phyloP scores from a whole-genome alignment of 2,888 invertebrate species.

The Zygogramma bicolorata region DNA sequence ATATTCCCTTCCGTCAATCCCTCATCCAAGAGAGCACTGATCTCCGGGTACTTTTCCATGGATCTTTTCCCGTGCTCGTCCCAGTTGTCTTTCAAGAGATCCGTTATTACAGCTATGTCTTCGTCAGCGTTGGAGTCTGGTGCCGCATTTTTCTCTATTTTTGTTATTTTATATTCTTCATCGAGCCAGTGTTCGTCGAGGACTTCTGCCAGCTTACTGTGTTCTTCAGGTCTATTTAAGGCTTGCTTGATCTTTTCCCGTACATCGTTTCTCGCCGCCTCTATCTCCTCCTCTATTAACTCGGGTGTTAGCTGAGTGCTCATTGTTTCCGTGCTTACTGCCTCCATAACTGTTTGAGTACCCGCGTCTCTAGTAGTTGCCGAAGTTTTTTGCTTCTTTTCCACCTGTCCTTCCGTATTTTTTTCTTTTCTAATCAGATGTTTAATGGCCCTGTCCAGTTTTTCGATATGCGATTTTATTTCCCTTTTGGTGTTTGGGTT shows the following conservation, averaged over 20 bases:
- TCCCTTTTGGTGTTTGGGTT: too few relatives aligned
- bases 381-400: too few relatives aligned
- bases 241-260: background rate
- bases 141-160: background rate
- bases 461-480: too few relatives aligned
- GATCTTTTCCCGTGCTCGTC: background rate
- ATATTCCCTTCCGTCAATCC: constrained; percentile 10
- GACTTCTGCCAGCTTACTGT: background rate
- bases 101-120: background rate
- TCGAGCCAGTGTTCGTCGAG: constrained; percentile 7
- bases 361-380: too few relatives aligned
- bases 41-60: constrained; percentile 1
- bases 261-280: background rate
- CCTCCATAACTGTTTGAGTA: too few relatives aligned
- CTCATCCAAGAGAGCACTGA: background rate
- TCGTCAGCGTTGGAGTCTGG: background rate
- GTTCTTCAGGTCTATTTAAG: background rate
- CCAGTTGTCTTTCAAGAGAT: background rate
- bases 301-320: background rate
- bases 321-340: too few relatives aligned
- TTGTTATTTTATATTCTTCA: background rate
- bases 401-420: too few relatives aligned
- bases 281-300: background rate
- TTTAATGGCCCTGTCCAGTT: too few relatives aligned
- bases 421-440: too few relatives aligned